Base-by-base conservation (phyloP, 2,888 invertebrate species). In the Pachycephus smyrnensis region DNA sequence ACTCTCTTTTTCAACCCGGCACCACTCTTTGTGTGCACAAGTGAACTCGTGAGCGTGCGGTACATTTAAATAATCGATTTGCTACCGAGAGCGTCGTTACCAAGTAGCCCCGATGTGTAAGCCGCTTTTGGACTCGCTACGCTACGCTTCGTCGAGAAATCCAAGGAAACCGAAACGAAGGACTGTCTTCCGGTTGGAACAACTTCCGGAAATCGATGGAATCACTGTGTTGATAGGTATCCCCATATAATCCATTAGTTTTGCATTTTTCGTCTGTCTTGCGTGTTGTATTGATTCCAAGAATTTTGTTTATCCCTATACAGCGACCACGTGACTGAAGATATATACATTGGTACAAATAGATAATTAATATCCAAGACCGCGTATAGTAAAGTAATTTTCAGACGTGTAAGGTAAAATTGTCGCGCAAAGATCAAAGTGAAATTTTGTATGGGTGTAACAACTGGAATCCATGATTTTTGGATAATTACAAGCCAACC, bases 401-500 rank as follows among this genome's bases (percentile, higher is more conserved):
- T 55, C 55, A 23, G 23, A 55, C 55, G 23, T 55, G 9, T 55
- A 55, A 6, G 23, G 15, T 55, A 55, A 55, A 55, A 55, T 9
- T 23, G 55, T 9, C 2, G 23, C 23, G 55, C 55, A 55, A 55
- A 55, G 55, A 23, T 55, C 23, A 55, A 55, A 55, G 55, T 55
- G 1, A 55, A 55, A 23, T 55, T 55, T 55, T 23, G 55, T 23
- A 55, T 55, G 55, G 55, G 55, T 55, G 55, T 55, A 55, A 55
- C 55, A 55, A 55, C 55, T 55, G 55, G 55, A 55, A 55, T 55
- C 55, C 55, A 71, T 33, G 88, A 85, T 88, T 89, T 90, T 89
- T 86, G 89, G 88, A 90, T 90, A 90, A 90, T 90, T 90, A 89
- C 88, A 88, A 88, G 86, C 87, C 87, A 89, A 87, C 87, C 55